Base-by-base conservation (phyloP, 2,797 vertebrate genomes). In the Australoheros facetus region DNA sequence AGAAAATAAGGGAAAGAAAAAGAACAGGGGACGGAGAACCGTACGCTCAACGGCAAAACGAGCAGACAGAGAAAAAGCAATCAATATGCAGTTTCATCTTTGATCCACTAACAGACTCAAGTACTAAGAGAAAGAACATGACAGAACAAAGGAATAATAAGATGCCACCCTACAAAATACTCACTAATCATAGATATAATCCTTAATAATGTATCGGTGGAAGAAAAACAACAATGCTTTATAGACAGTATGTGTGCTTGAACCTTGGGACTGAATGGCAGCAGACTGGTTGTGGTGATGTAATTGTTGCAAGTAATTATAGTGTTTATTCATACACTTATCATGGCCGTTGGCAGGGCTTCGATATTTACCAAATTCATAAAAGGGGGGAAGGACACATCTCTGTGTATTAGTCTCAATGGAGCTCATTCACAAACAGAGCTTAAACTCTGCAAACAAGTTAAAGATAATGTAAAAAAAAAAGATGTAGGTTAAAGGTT, bases 331-430 rank as follows among this genome's bases (percentile, higher is more conserved):
- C 88, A 78, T 54, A 59, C 80, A 26, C 3, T 69, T 48, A 53
- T 62, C 60, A 23, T 70, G 84, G 82, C 88, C 77, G 85, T 34
- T 79, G 59, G 87, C 88, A 79, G 60, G 26, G 77, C 64, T 86
- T 81, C 86, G 78, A 84, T 42, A 60, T 76, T 88, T 80, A 83
- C 53, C 81, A 89, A 82, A 90, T 86, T 87, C 45, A 91, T 85
- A 53, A 4, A 0, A 13, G 12, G 16, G 39, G 45, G 62, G 62
- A 17, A 3, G 9, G 16, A 5, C 62, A 66, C 62, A 28, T 66
- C 16, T 16, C 39, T 66, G 23, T 66, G 48, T 45, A 7, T 10
- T 16, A 60, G 56, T 32, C 32, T 58, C 17, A 34, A 16, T 42
- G 12, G 39, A 12, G 12, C 5, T 45, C 42, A 45, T 45, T 48